Evolutionary conservation across 1,140 invertebrate species (phyloP).

Genomic region (Nixonia krombeini): DNA sequence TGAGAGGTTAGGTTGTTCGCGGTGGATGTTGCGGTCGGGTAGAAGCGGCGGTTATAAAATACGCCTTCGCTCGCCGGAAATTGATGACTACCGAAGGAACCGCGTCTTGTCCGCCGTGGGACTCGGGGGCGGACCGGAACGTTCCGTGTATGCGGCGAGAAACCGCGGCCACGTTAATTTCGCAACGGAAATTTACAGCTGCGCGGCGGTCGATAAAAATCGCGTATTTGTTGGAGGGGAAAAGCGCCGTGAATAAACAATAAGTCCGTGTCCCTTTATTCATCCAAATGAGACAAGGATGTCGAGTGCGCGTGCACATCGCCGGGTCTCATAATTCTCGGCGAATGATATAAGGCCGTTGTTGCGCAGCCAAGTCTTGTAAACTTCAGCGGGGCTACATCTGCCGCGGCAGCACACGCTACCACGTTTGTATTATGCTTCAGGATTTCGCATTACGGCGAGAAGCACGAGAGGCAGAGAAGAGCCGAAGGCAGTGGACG

Average conservation of each 20-base stretch:
- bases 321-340: conserved; percentile 60
- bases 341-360: conserved; percentile 64
- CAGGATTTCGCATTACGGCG: conserved; percentile 33
- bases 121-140: too few relatives aligned
- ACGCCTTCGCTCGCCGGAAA: conserved; percentile 33
- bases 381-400: conserved; percentile 58
- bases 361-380: conserved; percentile 56
- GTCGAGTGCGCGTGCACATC: conserved; percentile 32
- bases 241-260: conserved; percentile 32
- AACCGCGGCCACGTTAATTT: too few relatives aligned
- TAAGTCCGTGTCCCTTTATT: conserved; percentile 27
- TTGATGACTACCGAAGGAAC: conserved; percentile 37
- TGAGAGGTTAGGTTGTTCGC: conserved; percentile 35
- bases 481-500: conserved; percentile 17
- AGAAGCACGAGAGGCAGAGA: conserved; percentile 25
- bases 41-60: conserved; percentile 26
- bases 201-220: too few relatives aligned
- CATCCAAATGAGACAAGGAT: conserved; percentile 29
- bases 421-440: conserved; percentile 30
- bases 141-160: too few relatives aligned
- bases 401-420: conserved; percentile 44
- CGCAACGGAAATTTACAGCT: too few relatives aligned
- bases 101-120: conserved; percentile 6
- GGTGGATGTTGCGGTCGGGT: conserved; percentile 13
- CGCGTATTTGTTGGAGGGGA: too few relatives aligned